Evolutionary conservation across 2,888 invertebrate species (phyloP).

Genomic region (Bellardia bayeri): DNA sequence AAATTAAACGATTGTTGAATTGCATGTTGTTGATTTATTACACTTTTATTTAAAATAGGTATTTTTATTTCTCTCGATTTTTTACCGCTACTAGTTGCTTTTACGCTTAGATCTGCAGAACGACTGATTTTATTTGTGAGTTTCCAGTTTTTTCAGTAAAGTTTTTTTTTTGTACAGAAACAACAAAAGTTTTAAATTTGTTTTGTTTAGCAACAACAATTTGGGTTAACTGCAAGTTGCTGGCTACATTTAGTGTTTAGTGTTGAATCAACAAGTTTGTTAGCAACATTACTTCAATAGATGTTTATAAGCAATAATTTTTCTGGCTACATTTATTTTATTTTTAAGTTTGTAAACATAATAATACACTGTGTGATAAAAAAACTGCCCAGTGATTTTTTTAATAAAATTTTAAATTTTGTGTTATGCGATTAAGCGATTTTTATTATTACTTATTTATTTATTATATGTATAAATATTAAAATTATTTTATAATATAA

Average conservation of each 20-base stretch:
- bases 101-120: constrained; percentile 28
- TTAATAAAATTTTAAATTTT: too few relatives aligned
- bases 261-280: constrained; percentile 3
- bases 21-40: constrained; percentile 77
- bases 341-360: neutral
- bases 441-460: too few relatives aligned
- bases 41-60: constrained; percentile 21
- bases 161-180: constrained; percentile 15
- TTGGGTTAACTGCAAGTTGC: neutral
- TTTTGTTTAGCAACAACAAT: constrained; percentile 18
- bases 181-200: constrained; percentile 5
- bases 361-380: neutral
- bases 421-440: too few relatives aligned
- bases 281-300: neutral
- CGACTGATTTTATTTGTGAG: constrained; percentile 57
- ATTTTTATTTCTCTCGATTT: neutral
- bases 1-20: constrained; percentile 82
- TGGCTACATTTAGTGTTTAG: constrained; percentile 2
- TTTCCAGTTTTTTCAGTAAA: constrained; percentile 7
- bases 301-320: neutral
- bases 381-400: neutral
- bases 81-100: constrained; percentile 36
- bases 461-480: too few relatives aligned
- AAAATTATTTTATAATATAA: too few relatives aligned
- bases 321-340: neutral